Evolutionary conservation across 2,888 invertebrate genomes (phyloP), one percentile per base, ranked within the genome.

Genomic region (Pristionchus exspectatus): DNA sequence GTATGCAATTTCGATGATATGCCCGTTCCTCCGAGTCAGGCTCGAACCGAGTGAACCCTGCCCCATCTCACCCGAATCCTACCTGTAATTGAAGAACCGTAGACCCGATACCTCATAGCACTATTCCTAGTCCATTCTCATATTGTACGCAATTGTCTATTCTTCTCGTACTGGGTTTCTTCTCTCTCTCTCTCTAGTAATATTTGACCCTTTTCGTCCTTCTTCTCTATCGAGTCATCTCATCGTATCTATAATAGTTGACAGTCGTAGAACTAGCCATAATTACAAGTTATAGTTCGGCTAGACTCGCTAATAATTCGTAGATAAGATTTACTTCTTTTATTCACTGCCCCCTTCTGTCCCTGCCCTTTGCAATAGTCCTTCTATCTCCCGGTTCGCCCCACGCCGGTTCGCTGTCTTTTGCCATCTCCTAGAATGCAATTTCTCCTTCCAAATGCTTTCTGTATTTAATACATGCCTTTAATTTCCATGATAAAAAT

Each of bases 1-100:
- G 90, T 90, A 16, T 91, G 91, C 88, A 85, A 90, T 59, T 81
- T 77, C 74, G 88, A 77, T 14, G 74, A 69, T 10, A 38, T 66
- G 44, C 87, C 87, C 44, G 59, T 59, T 9, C 84, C 84, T 44
- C 84, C 84, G 1, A 84, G 59, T 18, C 38, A 84, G 21, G 81
- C 81, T 50, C 44, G 81, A 24, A 24, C 21, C 10, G 44, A 77
- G 9, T 81, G n/a, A 44, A 24, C 30, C 24, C 21, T 81, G n/a
- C 21, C 81, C n/a, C 4, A 7, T 24, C 38, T 38, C 24, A 10
- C 72, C 18, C 72, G 33, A 10, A 12, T 33, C 10, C 74, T 74
- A 38, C 38, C 38, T 38, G 38, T 33, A 74, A 74, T 21, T 74
- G 16, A 14, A 69, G 69, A 24, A 9, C 44, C 44, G 81, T 27